Base-by-base conservation (phyloP, 2,888 invertebrate genomes). In the Microctonus brassicae region DNA sequence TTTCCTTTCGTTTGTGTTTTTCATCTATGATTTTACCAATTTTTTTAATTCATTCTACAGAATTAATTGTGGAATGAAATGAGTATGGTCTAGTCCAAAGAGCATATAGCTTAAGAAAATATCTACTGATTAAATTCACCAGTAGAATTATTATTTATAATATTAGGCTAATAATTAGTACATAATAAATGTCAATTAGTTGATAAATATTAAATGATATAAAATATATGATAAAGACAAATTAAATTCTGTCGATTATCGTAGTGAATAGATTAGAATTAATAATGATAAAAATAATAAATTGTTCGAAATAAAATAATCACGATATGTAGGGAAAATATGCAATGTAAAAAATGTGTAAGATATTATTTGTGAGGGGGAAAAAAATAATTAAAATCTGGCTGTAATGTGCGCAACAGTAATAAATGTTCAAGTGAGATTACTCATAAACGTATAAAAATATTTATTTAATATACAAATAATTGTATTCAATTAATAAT, bases 81-180 rank as follows among this genome's bases (percentile, higher is more conserved):
- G 84, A 85, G 85, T 85, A 81, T 78, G 70, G 76, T 86, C 84
- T 86, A 86, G 84, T 85, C 84, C 75, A 81, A 81, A 80, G 77
- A 79, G 75, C 74, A 22, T 62, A 47, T 62, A 47, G 72, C 53
- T 72, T 58, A 64, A 63, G 2, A 47, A 57, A 65, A 26, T 34
- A 34, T 10, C 7, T 2, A 58, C n/a, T 58, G 17, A 17, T 33
- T 3, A 11, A 10, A 11, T 26, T 11, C 7, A 24, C 10, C 58
- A 58, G 58, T 58, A 9, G 9, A 66, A 53, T 52, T 22, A 36
- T 34, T 29, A 72, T 69, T 76, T 61, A 47, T 69, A 62, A 36
- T n/a, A 67, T 62, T 67, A 66, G 17, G 52, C 68, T 67, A 33
- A n/a, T n/a, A 69, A 64, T 74, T 52, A n/a, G n/a, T n/a, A n/a